Conservation (phyloP, 1,140 invertebrate genomes). For the Drosophila subpulchrella region DNA sequence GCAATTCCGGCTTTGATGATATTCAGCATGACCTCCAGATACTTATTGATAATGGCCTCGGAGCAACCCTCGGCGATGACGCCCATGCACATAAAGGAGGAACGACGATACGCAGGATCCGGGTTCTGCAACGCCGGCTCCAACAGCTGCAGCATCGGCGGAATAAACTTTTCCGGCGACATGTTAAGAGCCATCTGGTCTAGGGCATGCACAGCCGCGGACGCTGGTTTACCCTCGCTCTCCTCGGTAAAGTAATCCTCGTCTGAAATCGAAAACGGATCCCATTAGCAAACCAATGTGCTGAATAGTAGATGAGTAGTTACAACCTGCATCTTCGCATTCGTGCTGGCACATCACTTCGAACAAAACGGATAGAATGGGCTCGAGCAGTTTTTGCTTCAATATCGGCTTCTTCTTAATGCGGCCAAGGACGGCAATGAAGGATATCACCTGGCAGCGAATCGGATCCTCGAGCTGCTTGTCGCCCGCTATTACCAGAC, state of each 20-base stretch:
- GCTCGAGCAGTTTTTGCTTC: conserved; percentile 90
- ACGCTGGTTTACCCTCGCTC: conserved; percentile 85
- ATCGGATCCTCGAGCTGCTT: conserved; percentile 86
- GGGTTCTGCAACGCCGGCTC: conserved; percentile 87
- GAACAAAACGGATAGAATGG: conserved; percentile 89
- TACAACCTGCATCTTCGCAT: conserved; percentile 57
- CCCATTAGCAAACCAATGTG: not conserved
- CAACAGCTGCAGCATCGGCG: conserved; percentile 87
- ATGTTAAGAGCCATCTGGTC: conserved; percentile 91
- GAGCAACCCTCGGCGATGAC: conserved; percentile 93
- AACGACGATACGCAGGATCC: conserved; percentile 88
- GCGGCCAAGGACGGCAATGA: conserved; percentile 88
- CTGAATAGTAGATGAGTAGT: not conserved
- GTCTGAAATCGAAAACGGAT: not conserved
- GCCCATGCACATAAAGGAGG: conserved; percentile 90
- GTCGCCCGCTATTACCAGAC: conserved; percentile 87
- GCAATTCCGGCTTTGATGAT: conserved; percentile 90
- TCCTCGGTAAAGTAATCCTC: conserved; percentile 44
- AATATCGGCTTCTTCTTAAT: conserved; percentile 90
- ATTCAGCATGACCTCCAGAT: conserved; percentile 89
- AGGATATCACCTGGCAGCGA: conserved; percentile 88
- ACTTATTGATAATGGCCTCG: conserved; percentile 90
- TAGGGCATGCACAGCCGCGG: conserved; percentile 90
- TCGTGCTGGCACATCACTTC: conserved; percentile 87
- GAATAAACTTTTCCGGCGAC: conserved; percentile 91